A percentile compares a stretch with the other conserved stretches of the same genome.
These are phyloP conservation scores for Perccottus glenii DNA, from an alignment of 2,113 vertebrate genomes.

Conservation along the genomic window DNA sequence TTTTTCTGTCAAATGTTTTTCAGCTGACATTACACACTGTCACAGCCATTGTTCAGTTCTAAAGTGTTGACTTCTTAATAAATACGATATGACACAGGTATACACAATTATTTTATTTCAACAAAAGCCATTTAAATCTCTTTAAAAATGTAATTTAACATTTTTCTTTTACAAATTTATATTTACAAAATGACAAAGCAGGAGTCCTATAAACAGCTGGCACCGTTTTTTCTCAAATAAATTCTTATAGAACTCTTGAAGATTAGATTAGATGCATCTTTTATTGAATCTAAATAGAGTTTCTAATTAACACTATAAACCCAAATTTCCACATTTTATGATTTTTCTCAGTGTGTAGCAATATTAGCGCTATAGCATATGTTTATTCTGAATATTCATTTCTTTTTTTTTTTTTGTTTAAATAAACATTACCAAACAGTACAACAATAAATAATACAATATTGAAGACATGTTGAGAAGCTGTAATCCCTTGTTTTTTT, in stretches of 20 bases:
- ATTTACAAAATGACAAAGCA: conserved; percentile 25
- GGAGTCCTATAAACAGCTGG: conserved; percentile 20
- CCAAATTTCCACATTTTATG: not conserved
- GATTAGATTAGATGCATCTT: not conserved
- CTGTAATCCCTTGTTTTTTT: not conserved
- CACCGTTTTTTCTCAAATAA: conserved; percentile 6
- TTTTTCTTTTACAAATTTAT: not conserved
- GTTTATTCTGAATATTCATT: not conserved
- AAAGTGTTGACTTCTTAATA: no score
- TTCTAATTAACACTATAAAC: no score
- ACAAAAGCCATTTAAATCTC: no score
- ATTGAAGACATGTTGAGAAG: not conserved
- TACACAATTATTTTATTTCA: no score
- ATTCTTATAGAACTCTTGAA: not conserved
- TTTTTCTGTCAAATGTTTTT: conserved; percentile 7
- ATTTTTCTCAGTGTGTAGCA: not conserved
- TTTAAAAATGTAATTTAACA: not conserved
- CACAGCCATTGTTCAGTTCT: not conserved
- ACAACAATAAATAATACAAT: not conserved
- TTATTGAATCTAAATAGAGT: not conserved
- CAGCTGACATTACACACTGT: not conserved
- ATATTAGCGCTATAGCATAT: not conserved
- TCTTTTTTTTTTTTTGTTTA: no score
- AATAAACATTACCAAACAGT: not conserved
- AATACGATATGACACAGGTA: no score